Conservation (phyloP, 2,797 vertebrate genomes). For the Tokudaia tokunoshimensis region DNA sequence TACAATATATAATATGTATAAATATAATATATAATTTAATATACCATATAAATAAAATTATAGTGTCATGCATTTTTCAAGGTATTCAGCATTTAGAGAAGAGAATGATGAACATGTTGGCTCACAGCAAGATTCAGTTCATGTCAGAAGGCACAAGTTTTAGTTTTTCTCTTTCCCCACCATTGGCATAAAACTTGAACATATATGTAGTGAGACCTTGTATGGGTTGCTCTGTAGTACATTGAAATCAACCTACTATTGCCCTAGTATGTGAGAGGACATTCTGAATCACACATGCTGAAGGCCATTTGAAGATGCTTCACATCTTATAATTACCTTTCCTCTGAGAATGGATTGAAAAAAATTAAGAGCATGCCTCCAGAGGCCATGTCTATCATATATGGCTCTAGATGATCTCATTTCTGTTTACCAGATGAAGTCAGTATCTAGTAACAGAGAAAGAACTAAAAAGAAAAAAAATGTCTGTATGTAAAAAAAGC, state of each 20-base stretch:
- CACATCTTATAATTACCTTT: neutral
- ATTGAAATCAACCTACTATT: neutral
- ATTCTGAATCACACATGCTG: neutral
- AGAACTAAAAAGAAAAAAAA: slow-evolving; percentile 2
- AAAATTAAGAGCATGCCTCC: neutral
- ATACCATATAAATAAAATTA: neutral
- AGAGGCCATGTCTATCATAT: neutral
- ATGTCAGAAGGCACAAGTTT: neutral
- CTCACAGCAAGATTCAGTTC: slow-evolving; percentile 26
- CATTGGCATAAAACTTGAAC: neutral
- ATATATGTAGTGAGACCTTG: neutral
- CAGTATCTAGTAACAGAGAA: slow-evolving; percentile 6
- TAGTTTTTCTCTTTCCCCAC: neutral
- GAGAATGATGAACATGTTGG: neutral
- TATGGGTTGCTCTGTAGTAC: neutral
- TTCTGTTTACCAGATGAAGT: neutral
- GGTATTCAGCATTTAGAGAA: slow-evolving; percentile 17
- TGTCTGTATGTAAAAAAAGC: neutral
- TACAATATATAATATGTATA: neutral
- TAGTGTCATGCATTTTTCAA: neutral
- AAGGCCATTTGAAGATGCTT: neutral
- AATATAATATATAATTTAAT: neutral
- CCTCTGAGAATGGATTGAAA: neutral
- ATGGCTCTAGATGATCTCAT: neutral
- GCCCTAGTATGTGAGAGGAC: neutral